Percentiles rank a stretch among this genome's conserved stretches.
phyloP scores from a whole-genome alignment of 1,140 invertebrate species.

The Calosoma granatense region DNA sequence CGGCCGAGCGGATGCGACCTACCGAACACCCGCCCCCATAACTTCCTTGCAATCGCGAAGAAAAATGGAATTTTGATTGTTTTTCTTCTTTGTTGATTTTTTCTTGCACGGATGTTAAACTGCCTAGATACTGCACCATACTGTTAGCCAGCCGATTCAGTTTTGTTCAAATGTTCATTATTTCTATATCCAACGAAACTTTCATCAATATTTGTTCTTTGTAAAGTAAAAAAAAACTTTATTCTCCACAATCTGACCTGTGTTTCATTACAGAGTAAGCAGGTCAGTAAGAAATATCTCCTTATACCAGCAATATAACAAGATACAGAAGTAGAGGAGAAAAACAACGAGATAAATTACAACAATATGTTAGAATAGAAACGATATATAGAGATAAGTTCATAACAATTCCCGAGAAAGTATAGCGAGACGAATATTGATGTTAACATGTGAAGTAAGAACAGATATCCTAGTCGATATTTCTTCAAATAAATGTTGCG shows the following conservation, averaged over 20 bases:
- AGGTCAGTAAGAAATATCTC: no score
- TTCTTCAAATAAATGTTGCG: neutral
- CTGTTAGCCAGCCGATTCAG: no score
- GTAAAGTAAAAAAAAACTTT: no score
- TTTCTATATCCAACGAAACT: no score
- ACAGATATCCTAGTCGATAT: neutral
- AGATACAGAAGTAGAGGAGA: neutral
- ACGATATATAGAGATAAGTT: neutral
- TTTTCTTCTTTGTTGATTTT: neutral
- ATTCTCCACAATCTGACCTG: no score
- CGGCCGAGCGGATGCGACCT: neutral
- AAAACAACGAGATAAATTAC: neutral
- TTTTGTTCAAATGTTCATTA: no score
- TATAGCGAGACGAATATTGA: neutral
- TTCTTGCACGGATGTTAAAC: neutral
- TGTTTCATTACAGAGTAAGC: no score
- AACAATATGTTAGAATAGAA: neutral
- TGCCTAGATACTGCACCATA: no score
- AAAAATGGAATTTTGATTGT: neutral
- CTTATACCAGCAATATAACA: neutral
- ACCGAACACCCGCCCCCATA: neutral
- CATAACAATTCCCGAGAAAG: neutral
- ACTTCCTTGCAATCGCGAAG: neutral
- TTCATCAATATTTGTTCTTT: no score
- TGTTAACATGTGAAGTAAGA: neutral